Base-by-base conservation (phyloP, 2,113 vertebrate genomes). In the Clarias batrachus region DNA sequence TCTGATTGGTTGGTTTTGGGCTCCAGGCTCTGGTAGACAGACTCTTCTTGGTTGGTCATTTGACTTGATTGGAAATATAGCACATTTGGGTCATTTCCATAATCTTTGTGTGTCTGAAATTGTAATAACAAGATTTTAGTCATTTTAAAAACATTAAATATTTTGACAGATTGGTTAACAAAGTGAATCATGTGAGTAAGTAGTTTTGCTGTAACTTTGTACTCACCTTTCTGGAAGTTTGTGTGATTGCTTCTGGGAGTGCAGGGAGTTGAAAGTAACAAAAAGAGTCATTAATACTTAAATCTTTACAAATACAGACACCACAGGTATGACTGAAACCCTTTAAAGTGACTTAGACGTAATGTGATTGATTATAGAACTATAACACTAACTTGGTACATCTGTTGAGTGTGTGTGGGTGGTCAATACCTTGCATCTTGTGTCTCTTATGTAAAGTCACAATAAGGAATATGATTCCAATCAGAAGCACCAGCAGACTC, bases 401-500 rank as follows among this genome's bases (percentile, higher is more conserved):
- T 33, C 30, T 33, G 30, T 33, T 33, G 30, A 33, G 30, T 33
- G 30, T 30, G 66, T 73, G 30, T 73, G 70, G 21, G 70, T 1
- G 4, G 23, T 33, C 10, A 6, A 10, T 13, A 81, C 78, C 16
- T 10, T 62, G 78, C 2, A 23, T 62, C 8, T 6, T 62, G 78
- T 1, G 2, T 62, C 57, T 81, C 27, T 41, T 60, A 27, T 23
- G 27, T 12, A 16, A 57, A 37, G 4, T 81, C 19, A 62, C 9
- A 60, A 33, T 81, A 30, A 81, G 30, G 78, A 81, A 62, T 23
- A 81, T 60, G 10, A 81, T 1, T 80, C 56, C 90, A 85, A 89
- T 92, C 25, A 94, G 92, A 54, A 94, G 78, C 56, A 48, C 8
- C 37, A 74, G 71, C 37, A 48, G 37, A 74, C 9, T 23, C 41